Conservation (phyloP, 2,888 invertebrate genomes). For the Acleris cristana region DNA sequence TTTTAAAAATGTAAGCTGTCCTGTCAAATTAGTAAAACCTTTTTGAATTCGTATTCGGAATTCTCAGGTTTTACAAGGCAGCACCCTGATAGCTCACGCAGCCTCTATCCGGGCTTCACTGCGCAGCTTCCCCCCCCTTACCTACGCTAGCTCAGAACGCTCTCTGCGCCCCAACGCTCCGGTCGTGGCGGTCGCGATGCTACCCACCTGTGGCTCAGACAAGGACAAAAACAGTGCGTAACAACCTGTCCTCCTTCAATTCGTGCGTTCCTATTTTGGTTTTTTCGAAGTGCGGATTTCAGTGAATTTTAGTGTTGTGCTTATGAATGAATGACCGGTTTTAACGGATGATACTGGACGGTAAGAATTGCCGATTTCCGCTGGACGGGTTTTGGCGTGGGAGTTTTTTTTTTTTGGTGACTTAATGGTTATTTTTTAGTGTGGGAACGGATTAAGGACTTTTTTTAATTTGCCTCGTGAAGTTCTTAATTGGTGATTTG, state of each 20-base stretch:
- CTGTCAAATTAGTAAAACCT: not conserved
- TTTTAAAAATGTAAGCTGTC: not conserved
- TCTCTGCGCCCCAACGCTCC: conserved; percentile 51
- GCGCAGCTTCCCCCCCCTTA: conserved; percentile 40
- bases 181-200: conserved; percentile 48
- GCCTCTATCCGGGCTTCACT: conserved; percentile 53
- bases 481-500: conserved; percentile 19
- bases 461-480: conserved; percentile 39
- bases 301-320: conserved; percentile 58
- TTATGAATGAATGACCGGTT: conserved; percentile 65
- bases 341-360: conserved; percentile 56
- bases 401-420: conserved; percentile 47
- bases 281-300: conserved; percentile 59
- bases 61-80: conserved; percentile 5
- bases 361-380: conserved; percentile 59
- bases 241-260: conserved; percentile 41
- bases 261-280: conserved; percentile 51
- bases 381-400: conserved; percentile 59
- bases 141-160: conserved; percentile 55
- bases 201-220: conserved; percentile 66
- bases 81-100: conserved; percentile 52
- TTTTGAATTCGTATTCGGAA: conserved; percentile 6
- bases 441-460: conserved; percentile 48
- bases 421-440: conserved; percentile 47
- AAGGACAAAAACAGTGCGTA: conserved; percentile 46